Percentiles rank a stretch among this genome's conserved stretches.
These are phyloP conservation scores for Drosophila putrida DNA, from an alignment of 2,888 invertebrate genomes.

Conservation along the genomic window DNA sequence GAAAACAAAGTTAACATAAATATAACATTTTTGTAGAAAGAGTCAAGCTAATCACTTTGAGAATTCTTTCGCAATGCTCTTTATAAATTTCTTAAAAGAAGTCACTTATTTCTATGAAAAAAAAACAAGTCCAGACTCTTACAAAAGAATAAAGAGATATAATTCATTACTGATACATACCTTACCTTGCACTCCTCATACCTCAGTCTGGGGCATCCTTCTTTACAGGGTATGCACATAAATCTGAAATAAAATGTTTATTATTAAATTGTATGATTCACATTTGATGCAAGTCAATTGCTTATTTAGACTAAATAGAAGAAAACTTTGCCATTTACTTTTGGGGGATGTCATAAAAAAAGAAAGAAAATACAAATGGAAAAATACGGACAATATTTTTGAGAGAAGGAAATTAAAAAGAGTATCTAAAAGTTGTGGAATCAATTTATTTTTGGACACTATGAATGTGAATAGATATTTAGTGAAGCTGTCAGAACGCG, in stretches of 20 bases:
- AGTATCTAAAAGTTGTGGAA: slow-evolving; percentile 12
- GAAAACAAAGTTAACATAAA: not conserved
- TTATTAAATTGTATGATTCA: slow-evolving; percentile 10
- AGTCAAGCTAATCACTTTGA: not conserved
- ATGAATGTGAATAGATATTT: slow-evolving; percentile 12
- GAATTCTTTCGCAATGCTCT: not conserved
- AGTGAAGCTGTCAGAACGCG: slow-evolving; percentile 18
- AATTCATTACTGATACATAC: too few species aligned
- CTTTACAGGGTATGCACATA: slow-evolving; percentile 8
- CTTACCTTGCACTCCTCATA: too few species aligned
- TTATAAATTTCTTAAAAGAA: not conserved
- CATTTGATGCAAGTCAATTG: slow-evolving; percentile 6
- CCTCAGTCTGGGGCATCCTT: not conserved
- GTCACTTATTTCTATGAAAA: not conserved
- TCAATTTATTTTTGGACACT: slow-evolving; percentile 21
- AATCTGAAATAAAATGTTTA: slow-evolving; percentile 6
- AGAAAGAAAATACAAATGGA: slow-evolving; percentile 2
- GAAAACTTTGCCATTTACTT: slow-evolving; percentile 14
- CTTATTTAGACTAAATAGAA: slow-evolving; percentile 1
- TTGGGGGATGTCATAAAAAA: slow-evolving; percentile 8
- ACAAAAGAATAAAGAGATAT: too few species aligned
- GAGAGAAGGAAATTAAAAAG: not conserved
- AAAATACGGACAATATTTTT: not conserved
- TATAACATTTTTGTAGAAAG: too few species aligned
- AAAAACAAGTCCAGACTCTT: not conserved